Percentiles rank a stretch among this genome's conserved stretches.
phyloP scores from a whole-genome alignment of 2,113 vertebrate species.

The Ascaphus truei region DNA sequence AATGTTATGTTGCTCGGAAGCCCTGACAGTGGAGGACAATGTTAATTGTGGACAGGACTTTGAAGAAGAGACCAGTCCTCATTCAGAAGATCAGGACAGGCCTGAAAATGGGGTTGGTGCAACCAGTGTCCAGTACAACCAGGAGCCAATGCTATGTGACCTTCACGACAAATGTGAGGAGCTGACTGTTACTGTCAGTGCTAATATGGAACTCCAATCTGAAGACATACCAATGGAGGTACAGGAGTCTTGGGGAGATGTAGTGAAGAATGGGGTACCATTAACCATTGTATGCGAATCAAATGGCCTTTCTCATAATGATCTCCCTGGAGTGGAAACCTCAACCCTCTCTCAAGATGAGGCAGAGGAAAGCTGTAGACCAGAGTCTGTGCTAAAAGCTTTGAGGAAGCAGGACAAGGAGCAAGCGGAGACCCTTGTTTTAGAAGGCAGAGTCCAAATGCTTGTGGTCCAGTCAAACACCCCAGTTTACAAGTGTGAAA shows the following conservation, averaged over 20 bases:
- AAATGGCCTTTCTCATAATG: background rate
- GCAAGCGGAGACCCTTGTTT: constrained; percentile 78
- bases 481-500: constrained; percentile 67
- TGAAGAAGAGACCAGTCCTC: constrained; percentile 41
- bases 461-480: constrained; percentile 73
- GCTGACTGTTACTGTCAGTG: background rate
- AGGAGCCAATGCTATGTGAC: constrained; percentile 5
- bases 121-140: background rate
- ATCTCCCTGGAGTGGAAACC: background rate
- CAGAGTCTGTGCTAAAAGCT: constrained; percentile 65
- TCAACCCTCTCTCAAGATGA: rapidly evolving
- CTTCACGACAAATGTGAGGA: constrained; percentile 15
- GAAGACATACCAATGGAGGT: background rate
- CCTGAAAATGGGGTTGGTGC: background rate
- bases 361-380: constrained; percentile 26
- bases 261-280: constrained; percentile 24
- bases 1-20: constrained; percentile 40
- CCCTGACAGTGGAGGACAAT: constrained; percentile 47
- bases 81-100: background rate
- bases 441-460: constrained; percentile 91
- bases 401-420: constrained; percentile 84
- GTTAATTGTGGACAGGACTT: constrained; percentile 41
- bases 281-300: constrained; percentile 16
- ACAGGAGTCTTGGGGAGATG: constrained; percentile 35
- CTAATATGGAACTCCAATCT: constrained; percentile 17